phyloP scores from a whole-genome alignment of 2,113 vertebrate genomes.

The Gambusia holbrooki region DNA sequence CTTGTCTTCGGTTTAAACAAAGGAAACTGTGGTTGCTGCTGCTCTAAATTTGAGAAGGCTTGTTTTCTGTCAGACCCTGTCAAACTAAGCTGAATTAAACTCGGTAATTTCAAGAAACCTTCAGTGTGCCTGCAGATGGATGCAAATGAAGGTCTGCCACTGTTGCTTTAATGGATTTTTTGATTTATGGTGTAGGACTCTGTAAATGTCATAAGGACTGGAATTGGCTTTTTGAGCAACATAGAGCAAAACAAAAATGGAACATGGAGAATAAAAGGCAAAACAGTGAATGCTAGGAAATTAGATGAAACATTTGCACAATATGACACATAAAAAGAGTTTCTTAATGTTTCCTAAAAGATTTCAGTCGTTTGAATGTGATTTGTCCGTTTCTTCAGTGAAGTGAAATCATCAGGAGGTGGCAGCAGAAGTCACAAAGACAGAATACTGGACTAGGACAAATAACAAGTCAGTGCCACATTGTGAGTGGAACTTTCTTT shows the following conservation, averaged over 20 bases:
- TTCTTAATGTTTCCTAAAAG: not conserved
- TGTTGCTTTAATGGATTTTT: slow-evolving; percentile 37
- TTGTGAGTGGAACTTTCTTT: not conserved
- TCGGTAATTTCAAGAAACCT: not conserved
- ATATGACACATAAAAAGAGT: not conserved
- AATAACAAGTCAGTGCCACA: not conserved
- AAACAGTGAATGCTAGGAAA: not conserved
- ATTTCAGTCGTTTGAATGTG: not conserved
- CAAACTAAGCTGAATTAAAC: slow-evolving; percentile 16
- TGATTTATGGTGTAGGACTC: slow-evolving; percentile 26
- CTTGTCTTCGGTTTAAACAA: slow-evolving; percentile 32
- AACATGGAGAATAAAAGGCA: not conserved
- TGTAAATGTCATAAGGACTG: not conserved
- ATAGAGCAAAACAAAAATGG: not conserved
- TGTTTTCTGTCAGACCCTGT: not conserved
- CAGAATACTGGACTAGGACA: too few species aligned
- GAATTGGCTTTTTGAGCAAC: not conserved
- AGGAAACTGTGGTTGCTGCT: slow-evolving; percentile 64
- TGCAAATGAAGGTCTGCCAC: slow-evolving; percentile 52
- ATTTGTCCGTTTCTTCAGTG: not conserved
- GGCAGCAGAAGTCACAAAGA: slow-evolving; percentile 14
- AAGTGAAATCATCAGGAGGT: slow-evolving; percentile 22
- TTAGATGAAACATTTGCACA: not conserved
- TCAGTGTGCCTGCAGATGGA: slow-evolving; percentile 62
- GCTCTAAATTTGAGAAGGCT: not conserved